These are phyloP conservation scores for Astyanax mexicanus DNA, from an alignment of 2,797 vertebrate genomes.

Conservation along the genomic window DNA sequence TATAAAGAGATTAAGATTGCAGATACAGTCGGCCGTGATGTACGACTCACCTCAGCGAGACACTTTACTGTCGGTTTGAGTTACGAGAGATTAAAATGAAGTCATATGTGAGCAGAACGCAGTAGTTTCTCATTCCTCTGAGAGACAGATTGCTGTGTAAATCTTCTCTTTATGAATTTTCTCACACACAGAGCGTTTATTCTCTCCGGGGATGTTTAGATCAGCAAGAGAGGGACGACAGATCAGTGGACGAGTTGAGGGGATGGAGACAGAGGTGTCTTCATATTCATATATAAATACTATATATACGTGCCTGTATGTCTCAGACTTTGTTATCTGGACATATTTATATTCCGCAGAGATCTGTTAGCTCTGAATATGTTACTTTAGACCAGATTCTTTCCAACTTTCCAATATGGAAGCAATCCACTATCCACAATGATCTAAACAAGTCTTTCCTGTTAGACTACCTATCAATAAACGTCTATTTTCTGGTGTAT, in stretches of 20 bases:
- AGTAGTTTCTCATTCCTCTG: conserved; percentile 4
- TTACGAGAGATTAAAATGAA: conserved; percentile 19
- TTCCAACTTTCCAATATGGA: conserved; percentile 1
- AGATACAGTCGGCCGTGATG: not conserved
- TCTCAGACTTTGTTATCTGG: not conserved
- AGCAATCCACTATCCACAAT: not conserved
- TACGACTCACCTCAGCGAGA: not conserved
- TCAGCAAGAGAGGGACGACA: not conserved
- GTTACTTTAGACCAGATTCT: not conserved
- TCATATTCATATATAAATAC: not conserved
- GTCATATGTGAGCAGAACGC: not conserved
- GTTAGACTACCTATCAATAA: not conserved
- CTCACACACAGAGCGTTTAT: not conserved
- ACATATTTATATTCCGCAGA: not conserved
- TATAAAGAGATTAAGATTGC: not conserved
- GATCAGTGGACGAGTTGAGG: not conserved
- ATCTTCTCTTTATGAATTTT: not conserved
- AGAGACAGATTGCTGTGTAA: conserved; percentile 13
- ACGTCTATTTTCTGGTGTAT: too few relatives aligned
- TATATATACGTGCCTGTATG: not conserved
- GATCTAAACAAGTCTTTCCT: not conserved
- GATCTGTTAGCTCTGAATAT: not conserved
- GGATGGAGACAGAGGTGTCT: not conserved
- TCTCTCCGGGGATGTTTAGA: not conserved
- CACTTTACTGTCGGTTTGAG: conserved; percentile 17